These are phyloP conservation scores for Chrysopa pallens DNA, from an alignment of 1,140 invertebrate genomes.

Conservation along the genomic window DNA sequence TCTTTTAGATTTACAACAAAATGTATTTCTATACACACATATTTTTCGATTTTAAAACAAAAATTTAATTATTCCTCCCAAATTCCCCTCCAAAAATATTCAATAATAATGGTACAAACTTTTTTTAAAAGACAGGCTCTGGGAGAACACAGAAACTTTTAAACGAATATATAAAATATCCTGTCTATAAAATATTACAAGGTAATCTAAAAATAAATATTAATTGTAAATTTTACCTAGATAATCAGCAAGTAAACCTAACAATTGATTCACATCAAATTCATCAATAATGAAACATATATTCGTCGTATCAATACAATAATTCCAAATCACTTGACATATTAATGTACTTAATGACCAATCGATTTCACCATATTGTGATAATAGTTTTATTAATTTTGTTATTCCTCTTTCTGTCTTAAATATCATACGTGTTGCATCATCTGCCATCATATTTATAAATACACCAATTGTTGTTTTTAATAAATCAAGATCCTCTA, in stretches of 20 bases:
- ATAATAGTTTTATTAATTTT: conserved; percentile 34
- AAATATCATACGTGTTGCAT: conserved; percentile 30
- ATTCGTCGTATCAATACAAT: conserved; percentile 35
- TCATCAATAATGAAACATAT: conserved; percentile 26
- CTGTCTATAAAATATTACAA: too few species aligned
- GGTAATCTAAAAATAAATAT: not conserved
- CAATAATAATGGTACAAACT: too few species aligned
- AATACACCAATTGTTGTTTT: conserved; percentile 45
- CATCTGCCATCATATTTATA: conserved; percentile 48
- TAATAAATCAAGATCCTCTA: conserved; percentile 35
- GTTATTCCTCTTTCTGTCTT: conserved; percentile 20
- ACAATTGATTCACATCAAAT: conserved; percentile 30
- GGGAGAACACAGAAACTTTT: too few species aligned
- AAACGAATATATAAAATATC: too few species aligned
- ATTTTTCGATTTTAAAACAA: not conserved
- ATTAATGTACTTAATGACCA: conserved; percentile 39
- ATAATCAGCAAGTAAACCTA: conserved; percentile 34
- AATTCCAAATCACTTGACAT: conserved; percentile 55
- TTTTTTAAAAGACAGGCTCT: too few species aligned
- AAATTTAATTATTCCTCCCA: too few species aligned
- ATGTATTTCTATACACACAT: not conserved
- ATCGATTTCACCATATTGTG: conserved; percentile 32
- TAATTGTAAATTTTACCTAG: conserved; percentile 20
- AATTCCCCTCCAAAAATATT: too few species aligned
- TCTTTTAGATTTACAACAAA: too few species aligned